Percentiles rank a stretch among this genome's conserved stretches.
Conservation (phyloP, 2,888 invertebrate species). For the Belgica antarctica region DNA sequence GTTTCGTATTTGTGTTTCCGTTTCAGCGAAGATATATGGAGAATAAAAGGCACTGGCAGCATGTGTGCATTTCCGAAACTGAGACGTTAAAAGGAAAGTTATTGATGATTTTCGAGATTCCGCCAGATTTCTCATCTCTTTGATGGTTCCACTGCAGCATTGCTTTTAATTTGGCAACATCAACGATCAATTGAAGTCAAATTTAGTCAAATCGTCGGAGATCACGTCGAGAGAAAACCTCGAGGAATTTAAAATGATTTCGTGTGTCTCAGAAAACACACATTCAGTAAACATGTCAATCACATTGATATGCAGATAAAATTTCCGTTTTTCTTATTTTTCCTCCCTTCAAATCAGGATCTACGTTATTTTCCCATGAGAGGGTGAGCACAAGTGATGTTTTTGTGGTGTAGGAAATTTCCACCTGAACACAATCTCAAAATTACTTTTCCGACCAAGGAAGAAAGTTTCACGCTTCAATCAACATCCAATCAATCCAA, state of each 20-base stretch:
- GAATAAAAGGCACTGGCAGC: conserved; percentile 23
- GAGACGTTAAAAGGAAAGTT: background rate
- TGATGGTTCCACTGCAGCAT: conserved; percentile 5
- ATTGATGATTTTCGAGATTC: conserved; percentile 13
- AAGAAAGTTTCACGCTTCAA: too few species aligned
- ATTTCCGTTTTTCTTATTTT: conserved; percentile 4
- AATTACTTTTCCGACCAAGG: too few species aligned
- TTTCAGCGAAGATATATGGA: background rate
- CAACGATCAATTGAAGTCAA: background rate
- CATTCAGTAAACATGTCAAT: conserved; percentile 28
- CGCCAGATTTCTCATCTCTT: background rate
- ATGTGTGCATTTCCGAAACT: conserved; percentile 18
- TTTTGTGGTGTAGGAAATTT: too few species aligned
- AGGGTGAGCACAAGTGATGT: too few species aligned
- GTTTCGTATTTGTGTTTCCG: conserved; percentile 22
- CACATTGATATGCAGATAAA: conserved; percentile 26
- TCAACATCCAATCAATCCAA: too few species aligned
- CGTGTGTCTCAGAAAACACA: too few species aligned
- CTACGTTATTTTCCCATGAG: conserved; percentile 1
- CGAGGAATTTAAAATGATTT: too few species aligned
- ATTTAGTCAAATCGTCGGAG: background rate
- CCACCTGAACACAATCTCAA: too few species aligned
- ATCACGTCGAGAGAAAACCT: background rate
- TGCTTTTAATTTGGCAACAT: conserved; percentile 2
- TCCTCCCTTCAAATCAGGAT: background rate